Percentiles rank a stretch among this genome's conserved stretches.
phyloP scores from a whole-genome alignment of 1,140 invertebrate genomes.

The Neodiprion pinetum region DNA sequence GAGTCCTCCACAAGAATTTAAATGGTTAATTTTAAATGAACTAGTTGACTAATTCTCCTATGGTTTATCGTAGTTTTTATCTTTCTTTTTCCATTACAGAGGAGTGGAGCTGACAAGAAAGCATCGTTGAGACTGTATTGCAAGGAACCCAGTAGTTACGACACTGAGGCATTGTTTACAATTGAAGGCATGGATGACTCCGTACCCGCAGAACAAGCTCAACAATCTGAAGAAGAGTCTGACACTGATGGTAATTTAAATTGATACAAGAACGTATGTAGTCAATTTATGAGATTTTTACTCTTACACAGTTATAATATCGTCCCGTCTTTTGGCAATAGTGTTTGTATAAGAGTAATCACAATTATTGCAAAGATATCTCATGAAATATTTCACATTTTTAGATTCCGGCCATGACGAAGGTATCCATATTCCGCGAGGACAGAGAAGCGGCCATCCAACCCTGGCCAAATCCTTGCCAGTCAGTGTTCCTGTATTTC shows the following conservation, averaged over 20 bases:
- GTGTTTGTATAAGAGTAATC: constrained; percentile 11
- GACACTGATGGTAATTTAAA: constrained; percentile 58
- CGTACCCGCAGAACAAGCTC: constrained; percentile 34
- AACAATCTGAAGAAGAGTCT: constrained; percentile 58
- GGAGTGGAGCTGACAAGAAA: constrained; percentile 38
- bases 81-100: constrained; percentile 35
- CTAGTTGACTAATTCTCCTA: constrained; percentile 6
- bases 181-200: constrained; percentile 64
- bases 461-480: constrained; percentile 65
- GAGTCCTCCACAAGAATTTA: too few species aligned
- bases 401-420: constrained; percentile 60
- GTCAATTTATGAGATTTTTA: constrained; percentile 13
- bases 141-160: constrained; percentile 48
- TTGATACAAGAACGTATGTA: neutral
- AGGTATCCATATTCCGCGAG: constrained; percentile 56
- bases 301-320: too few species aligned
- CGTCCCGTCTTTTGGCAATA: too few species aligned
- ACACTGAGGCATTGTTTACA: constrained; percentile 62
- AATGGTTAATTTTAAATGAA: too few species aligned
- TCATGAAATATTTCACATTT: constrained; percentile 24
- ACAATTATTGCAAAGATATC: constrained; percentile 7
- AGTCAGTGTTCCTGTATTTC: constrained; percentile 63
- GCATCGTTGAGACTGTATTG: constrained; percentile 29
- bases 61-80: constrained; percentile 21
- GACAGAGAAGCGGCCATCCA: constrained; percentile 47